A percentile compares a stretch with the other conserved stretches of the same genome.
phyloP scores from a whole-genome alignment of 2,888 invertebrate species.

The Limnephilus marmoratus region DNA sequence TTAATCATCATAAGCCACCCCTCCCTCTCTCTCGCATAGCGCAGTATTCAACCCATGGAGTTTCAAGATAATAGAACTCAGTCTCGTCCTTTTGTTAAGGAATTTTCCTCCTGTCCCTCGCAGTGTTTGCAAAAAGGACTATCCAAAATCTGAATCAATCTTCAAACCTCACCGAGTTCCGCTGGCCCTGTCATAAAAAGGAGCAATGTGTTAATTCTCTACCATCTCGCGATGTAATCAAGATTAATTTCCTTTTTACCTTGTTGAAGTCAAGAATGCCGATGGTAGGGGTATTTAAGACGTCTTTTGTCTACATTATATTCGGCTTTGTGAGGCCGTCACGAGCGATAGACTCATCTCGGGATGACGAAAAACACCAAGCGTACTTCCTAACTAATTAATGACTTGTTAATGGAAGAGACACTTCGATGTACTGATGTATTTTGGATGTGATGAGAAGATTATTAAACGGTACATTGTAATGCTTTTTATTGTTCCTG shows the following conservation, averaged over 20 bases:
- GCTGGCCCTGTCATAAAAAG: conserved; percentile 7
- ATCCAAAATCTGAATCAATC: conserved; percentile 48
- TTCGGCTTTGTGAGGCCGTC: conserved; percentile 52
- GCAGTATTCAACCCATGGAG: conserved; percentile 29
- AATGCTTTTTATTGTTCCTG: background rate
- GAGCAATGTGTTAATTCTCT: background rate
- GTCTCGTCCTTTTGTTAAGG: conserved; percentile 51
- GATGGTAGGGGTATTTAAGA: conserved; percentile 47
- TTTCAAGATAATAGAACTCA: conserved; percentile 42
- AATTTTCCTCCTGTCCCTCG: conserved; percentile 53
- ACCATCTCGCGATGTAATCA: background rate
- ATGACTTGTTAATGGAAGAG: conserved; percentile 64
- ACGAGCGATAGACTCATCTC: conserved; percentile 58
- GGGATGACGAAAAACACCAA: conserved; percentile 55
- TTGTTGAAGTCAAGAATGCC: background rate
- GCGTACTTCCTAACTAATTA: conserved; percentile 63
- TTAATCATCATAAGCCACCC: conserved; percentile 61
- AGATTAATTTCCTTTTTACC: conserved; percentile 25
- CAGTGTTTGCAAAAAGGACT: conserved; percentile 59
- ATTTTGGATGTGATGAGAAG: background rate
- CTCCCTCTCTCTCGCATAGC: conserved; percentile 15
- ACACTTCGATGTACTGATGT: conserved; percentile 31
- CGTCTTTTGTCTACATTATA: conserved; percentile 65
- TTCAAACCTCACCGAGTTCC: conserved; percentile 20
- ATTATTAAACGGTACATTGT: background rate